Conservation (phyloP, 1,140 invertebrate genomes). For the Trichoplusia ni region DNA sequence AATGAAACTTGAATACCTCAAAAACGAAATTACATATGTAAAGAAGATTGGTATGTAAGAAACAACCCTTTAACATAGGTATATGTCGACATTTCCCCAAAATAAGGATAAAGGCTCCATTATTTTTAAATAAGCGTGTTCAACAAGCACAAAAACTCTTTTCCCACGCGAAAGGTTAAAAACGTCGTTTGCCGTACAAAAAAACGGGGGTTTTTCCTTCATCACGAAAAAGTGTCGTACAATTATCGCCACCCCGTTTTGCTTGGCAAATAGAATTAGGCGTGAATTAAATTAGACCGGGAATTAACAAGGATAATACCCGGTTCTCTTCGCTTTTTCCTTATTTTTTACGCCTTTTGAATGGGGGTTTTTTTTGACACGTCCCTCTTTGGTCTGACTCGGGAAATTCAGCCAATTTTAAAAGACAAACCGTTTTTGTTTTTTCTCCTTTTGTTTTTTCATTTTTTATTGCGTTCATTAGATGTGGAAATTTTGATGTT, state of each 20-base stretch:
- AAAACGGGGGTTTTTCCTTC: constrained; percentile 54
- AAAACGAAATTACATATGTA: no score
- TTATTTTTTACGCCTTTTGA: constrained; percentile 66
- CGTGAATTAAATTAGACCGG: constrained; percentile 77
- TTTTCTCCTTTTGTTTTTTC: constrained; percentile 29
- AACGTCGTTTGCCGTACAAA: constrained; percentile 35
- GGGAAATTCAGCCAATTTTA: constrained; percentile 71
- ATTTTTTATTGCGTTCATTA: constrained; percentile 17
- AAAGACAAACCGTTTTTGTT: constrained; percentile 59
- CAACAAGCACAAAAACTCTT: constrained; percentile 11
- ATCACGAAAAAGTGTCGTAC: constrained; percentile 69
- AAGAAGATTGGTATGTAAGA: background rate
- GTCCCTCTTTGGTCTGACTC: constrained; percentile 49
- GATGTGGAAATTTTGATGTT: background rate
- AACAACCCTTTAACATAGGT: background rate
- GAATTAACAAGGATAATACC: constrained; percentile 80
- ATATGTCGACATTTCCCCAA: background rate
- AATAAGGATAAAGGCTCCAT: constrained; percentile 3
- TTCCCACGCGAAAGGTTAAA: constrained; percentile 48
- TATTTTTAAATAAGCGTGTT: constrained; percentile 18
- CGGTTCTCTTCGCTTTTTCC: constrained; percentile 56
- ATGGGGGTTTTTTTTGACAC: constrained; percentile 56
- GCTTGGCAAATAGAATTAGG: constrained; percentile 79
- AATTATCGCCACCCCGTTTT: constrained; percentile 78
- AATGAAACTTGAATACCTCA: no score